phyloP scores from a whole-genome alignment of 2,888 invertebrate genomes.

The Stegana nigrithorax region DNA sequence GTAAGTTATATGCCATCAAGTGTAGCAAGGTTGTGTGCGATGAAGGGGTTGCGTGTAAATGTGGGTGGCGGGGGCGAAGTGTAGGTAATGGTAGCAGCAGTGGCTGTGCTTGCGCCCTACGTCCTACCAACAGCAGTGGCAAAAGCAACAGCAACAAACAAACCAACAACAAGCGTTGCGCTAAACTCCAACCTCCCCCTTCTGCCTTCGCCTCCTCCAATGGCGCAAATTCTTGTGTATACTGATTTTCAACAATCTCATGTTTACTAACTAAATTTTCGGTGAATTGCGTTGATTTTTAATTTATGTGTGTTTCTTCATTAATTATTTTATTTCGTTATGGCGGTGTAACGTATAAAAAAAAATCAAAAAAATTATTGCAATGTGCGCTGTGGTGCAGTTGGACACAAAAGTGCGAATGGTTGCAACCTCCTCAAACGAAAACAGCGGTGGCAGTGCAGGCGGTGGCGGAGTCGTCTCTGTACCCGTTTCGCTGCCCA shows the following conservation, averaged over 20 bases:
- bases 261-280: constrained; percentile 60
- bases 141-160: constrained; percentile 16
- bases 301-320: constrained; percentile 29
- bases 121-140: constrained; percentile 36
- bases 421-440: constrained; percentile 66
- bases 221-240: constrained; percentile 61
- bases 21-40: constrained; percentile 36
- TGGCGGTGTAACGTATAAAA: background rate
- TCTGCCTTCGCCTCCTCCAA: constrained; percentile 29
- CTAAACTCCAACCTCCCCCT: constrained; percentile 25
- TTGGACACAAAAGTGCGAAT: constrained; percentile 66
- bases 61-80: constrained; percentile 19
- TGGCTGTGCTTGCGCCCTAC: constrained; percentile 51
- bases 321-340: background rate
- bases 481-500: constrained; percentile 73
- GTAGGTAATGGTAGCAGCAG: constrained; percentile 41
- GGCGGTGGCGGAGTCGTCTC: constrained; percentile 60
- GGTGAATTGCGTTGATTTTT: constrained; percentile 37
- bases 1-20: constrained; percentile 46
- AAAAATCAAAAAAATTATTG: constrained; percentile 21
- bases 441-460: constrained; percentile 58
- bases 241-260: constrained; percentile 60
- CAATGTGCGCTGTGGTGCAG: constrained; percentile 55
- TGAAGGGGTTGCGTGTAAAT: constrained; percentile 31
- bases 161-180: constrained; percentile 27